These are phyloP conservation scores for Channa maculata DNA, from an alignment of 2,113 vertebrate genomes.

Conservation along the genomic window DNA sequence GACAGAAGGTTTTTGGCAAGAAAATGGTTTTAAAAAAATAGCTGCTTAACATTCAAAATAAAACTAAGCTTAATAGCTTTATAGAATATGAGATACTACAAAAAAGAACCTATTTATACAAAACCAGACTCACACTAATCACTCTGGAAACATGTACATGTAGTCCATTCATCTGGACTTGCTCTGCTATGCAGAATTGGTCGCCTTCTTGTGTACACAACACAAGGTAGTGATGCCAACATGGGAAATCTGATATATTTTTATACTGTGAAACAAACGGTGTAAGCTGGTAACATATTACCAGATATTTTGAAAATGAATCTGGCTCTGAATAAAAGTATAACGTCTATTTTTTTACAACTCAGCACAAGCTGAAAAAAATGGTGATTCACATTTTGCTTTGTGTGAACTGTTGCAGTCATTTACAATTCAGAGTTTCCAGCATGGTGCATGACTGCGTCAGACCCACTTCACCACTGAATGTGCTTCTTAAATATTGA, in stretches of 20 bases:
- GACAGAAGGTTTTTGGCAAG: not conserved
- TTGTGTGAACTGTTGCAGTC: conserved; percentile 3
- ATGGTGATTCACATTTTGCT: not conserved
- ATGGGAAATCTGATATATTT: conserved; percentile 16
- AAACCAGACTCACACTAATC: too few relatives aligned
- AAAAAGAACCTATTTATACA: too few relatives aligned
- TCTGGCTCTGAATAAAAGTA: not conserved
- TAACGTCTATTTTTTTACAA: not conserved
- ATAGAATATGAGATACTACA: too few relatives aligned
- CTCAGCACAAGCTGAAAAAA: conserved; percentile 13
- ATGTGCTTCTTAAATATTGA: conserved; percentile 66
- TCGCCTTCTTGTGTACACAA: not conserved
- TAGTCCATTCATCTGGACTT: too few relatives aligned
- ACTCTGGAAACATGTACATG: too few relatives aligned
- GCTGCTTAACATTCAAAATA: too few relatives aligned
- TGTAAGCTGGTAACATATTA: not conserved
- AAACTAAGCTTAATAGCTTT: too few relatives aligned
- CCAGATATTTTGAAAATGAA: conserved; percentile 4
- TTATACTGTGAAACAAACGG: not conserved
- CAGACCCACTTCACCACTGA: conserved; percentile 43
- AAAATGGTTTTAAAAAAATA: too few relatives aligned
- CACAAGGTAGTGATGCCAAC: conserved; percentile 1
- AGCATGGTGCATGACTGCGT: conserved; percentile 12
- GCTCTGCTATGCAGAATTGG: too few relatives aligned
- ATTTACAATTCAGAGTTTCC: conserved; percentile 36